Conservation (phyloP, 2,113 vertebrate species). For the Saguinus midas region DNA sequence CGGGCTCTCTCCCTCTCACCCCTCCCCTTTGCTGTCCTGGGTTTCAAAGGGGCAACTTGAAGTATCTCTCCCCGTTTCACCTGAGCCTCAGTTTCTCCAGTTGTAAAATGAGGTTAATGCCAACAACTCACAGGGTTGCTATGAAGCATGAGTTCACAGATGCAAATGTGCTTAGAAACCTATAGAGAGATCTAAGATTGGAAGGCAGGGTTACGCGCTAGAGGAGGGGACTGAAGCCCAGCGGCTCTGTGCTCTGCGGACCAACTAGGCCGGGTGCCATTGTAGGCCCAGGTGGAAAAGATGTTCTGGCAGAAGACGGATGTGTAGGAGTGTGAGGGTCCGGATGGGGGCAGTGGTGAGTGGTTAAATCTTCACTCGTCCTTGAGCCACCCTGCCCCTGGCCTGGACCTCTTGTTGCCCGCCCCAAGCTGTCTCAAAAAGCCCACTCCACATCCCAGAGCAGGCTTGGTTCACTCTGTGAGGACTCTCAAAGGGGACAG, state of each 20-base stretch:
- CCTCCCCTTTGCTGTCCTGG: background rate
- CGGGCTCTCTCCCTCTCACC: background rate
- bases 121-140: background rate
- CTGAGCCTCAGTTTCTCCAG: background rate
- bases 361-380: background rate
- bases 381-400: background rate
- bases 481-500: accelerated
- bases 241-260: accelerated
- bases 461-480: background rate
- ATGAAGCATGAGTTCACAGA: background rate
- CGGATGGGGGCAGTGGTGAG: accelerated
- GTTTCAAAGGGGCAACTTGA: background rate
- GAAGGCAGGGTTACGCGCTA: accelerated
- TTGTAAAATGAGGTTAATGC: background rate
- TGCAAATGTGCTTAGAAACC: background rate
- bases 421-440: background rate
- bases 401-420: background rate
- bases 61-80: background rate
- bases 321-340: background rate
- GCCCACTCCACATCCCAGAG: background rate
- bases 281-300: too few relatives aligned
- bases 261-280: accelerated
- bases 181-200: background rate
- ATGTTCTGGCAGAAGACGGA: background rate
- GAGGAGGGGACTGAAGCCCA: background rate